Evolutionary conservation across 2,113 vertebrate genomes (phyloP).

Genomic region (Drymodes brunneopygia): DNA sequence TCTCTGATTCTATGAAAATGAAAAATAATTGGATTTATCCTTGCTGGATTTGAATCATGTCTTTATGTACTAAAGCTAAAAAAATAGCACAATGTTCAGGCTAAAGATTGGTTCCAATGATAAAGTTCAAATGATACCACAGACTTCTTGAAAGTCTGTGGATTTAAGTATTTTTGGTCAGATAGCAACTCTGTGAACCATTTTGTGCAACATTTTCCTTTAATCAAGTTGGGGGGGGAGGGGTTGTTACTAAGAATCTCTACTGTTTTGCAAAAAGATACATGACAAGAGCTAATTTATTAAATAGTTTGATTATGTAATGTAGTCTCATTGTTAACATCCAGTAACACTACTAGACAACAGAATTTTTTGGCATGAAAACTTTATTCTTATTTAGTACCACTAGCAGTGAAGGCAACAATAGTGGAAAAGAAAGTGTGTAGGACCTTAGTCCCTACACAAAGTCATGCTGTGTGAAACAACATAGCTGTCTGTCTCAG

Average conservation of each 20-base stretch:
- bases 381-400: background rate
- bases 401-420: background rate
- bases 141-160: background rate
- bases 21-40: background rate
- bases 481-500: background rate
- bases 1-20: background rate
- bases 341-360: background rate
- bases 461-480: background rate
- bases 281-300: background rate
- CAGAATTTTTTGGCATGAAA: background rate
- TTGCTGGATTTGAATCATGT: background rate
- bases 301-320: background rate
- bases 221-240: background rate
- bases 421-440: background rate
- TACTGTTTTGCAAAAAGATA: background rate
- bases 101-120: background rate
- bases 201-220: background rate
- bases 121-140: background rate
- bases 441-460: background rate
- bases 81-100: background rate
- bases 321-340: background rate
- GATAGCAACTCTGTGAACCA: background rate
- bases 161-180: background rate
- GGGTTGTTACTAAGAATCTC: background rate
- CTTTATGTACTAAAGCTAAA: background rate